A percentile compares a stretch with the other conserved stretches of the same genome.
These are phyloP conservation scores for Pristionchus japonicus DNA, from an alignment of 2,888 invertebrate species.

Conservation along the genomic window DNA sequence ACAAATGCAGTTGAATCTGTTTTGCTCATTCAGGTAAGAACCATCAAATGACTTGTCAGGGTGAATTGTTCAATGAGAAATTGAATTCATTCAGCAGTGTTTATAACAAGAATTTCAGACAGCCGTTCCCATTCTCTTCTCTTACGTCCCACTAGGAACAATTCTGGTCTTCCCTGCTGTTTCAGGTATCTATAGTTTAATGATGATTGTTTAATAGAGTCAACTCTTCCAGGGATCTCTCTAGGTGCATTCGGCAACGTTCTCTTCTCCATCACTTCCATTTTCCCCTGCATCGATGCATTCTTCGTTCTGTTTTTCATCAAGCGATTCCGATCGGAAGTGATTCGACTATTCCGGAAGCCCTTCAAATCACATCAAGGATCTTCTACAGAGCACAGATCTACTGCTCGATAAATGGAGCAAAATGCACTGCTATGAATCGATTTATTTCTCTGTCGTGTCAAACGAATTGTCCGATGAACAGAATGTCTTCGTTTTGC, in stretches of 20 bases:
- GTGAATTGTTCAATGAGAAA: too few species aligned
- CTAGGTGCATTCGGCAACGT: background rate
- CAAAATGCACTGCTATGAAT: too few species aligned
- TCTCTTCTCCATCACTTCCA: background rate
- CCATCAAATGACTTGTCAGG: too few species aligned
- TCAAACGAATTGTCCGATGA: background rate
- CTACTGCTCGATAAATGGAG: background rate
- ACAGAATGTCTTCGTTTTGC: background rate
- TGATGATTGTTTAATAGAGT: too few species aligned
- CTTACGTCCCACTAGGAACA: background rate
- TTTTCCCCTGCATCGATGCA: background rate
- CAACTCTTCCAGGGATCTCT: background rate
- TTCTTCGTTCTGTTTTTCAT: background rate
- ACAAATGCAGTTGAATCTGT: too few species aligned
- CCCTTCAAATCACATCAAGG: background rate
- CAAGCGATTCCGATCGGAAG: background rate
- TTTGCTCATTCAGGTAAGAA: too few species aligned
- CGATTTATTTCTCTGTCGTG: too few species aligned
- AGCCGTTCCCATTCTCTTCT: background rate
- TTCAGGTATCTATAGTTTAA: background rate
- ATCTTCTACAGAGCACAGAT: background rate
- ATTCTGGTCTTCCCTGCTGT: background rate
- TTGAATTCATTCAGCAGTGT: too few species aligned
- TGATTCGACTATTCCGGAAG: background rate
- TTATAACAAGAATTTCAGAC: background rate